Evolutionary conservation across 1,140 invertebrate species (phyloP), one percentile per base, ranked within the genome.

Genomic region (Aleiodes sp.): DNA sequence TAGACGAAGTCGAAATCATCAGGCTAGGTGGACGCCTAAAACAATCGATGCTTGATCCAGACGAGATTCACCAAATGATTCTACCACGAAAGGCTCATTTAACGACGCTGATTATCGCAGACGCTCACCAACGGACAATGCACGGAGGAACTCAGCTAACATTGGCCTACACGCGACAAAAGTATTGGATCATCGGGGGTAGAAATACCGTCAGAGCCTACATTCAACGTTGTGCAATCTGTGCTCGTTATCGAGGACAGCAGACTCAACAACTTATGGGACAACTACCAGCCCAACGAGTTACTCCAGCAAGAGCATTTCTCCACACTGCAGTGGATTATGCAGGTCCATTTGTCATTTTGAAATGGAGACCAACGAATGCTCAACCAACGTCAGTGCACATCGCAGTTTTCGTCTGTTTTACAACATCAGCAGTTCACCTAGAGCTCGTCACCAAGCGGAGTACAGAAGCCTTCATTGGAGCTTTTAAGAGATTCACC

Each of bases 321-420:
- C 0, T 26, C 6, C 21, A 65, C 21, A 60, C 74, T 1, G 81
- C 78, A 0, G 43, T 81, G 1, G 80, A 84, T 56, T 83, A 80
- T 41, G 78, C 75, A 14, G 82, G 83, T 12, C 78, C 80, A 4
- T 69, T 81, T 7, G n/a, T n/a, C n/a, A n/a, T n/a, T n/a, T n/a
- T n/a, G n/a, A n/a, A n/a, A n/a, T n/a, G n/a, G n/a, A n/a, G n/a
- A n/a, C n/a, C n/a, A n/a, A n/a, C n/a, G n/a, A n/a, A n/a, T n/a
- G n/a, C n/a, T n/a, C n/a, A n/a, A n/a, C n/a, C n/a, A n/a, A n/a
- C n/a, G n/a, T n/a, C n/a, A n/a, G n/a, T n/a, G n/a, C n/a, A n/a
- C n/a, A n/a, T n/a, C n/a, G n/a, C n/a, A n/a, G n/a, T n/a, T n/a
- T n/a, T n/a, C n/a, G n/a, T n/a, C n/a, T n/a, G n/a, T n/a, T n/a